Evolutionary conservation across 1,140 invertebrate genomes (phyloP).

Genomic region (Trachelipus rathkii): DNA sequence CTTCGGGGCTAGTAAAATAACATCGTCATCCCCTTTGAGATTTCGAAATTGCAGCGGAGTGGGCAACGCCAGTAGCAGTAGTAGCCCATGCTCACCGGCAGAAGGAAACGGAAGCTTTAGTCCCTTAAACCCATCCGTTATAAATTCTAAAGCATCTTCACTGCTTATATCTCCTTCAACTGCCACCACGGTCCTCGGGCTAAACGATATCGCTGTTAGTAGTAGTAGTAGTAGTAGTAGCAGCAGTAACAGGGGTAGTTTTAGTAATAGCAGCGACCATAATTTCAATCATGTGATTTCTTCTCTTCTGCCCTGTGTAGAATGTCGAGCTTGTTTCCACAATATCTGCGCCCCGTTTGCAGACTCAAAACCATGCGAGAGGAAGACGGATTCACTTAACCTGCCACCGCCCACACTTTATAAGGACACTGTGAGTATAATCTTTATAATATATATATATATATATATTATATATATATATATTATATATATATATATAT

Average conservation of each 20-base stretch:
- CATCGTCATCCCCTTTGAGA: not conserved
- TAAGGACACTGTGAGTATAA: conserved; percentile 56
- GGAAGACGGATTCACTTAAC: conserved; percentile 49
- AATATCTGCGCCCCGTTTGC: conserved; percentile 58
- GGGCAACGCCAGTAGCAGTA: too few relatives aligned
- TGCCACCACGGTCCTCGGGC: conserved; percentile 38
- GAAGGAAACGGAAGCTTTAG: not conserved
- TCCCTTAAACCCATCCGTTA: not conserved
- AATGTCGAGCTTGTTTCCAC: conserved; percentile 65
- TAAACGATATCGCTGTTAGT: conserved; percentile 4
- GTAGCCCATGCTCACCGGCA: not conserved
- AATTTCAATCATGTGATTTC: conserved; percentile 61
- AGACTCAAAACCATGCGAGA: conserved; percentile 51
- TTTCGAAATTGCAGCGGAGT: not conserved
- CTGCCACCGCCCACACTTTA: conserved; percentile 56
- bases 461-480: too few relatives aligned
- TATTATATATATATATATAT: too few relatives aligned
- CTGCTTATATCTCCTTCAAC: conserved; percentile 38
- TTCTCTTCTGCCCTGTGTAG: conserved; percentile 59
- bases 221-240: conserved; percentile 22
- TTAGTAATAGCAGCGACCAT: conserved; percentile 16
- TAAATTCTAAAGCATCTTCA: not conserved
- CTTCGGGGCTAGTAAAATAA: not conserved
- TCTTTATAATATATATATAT: too few relatives aligned
- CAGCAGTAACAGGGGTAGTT: conserved; percentile 33